phyloP scores from a whole-genome alignment of 1,140 invertebrate genomes.

The Artemia franciscana region DNA sequence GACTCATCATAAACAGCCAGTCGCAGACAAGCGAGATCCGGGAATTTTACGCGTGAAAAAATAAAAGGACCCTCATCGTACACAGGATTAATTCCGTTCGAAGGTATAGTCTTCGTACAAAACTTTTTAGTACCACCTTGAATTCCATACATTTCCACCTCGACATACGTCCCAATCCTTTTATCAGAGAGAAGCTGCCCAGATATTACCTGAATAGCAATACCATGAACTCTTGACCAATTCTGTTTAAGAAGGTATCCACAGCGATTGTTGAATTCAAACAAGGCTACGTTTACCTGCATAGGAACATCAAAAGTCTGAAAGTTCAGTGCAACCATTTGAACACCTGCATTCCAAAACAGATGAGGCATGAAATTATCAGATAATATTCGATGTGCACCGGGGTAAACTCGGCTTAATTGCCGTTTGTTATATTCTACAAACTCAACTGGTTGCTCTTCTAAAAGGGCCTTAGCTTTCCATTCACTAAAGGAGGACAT shows the following conservation, averaged over 20 bases:
- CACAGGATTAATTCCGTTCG: conserved; percentile 87
- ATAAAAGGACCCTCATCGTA: conserved; percentile 93
- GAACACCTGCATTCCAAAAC: conserved; percentile 99
- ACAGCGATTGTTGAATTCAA: conserved; percentile 90
- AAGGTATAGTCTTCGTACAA: conserved; percentile 70
- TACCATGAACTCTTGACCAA: conserved; percentile 97
- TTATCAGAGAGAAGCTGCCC: conserved; percentile 90
- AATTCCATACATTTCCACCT: conserved; percentile 97
- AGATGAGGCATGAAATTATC: conserved; percentile 99
- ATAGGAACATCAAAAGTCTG: conserved; percentile 91
- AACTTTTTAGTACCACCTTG: conserved; percentile 97
- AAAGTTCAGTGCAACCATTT: conserved; percentile 93
- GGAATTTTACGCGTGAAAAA: conserved; percentile 77
- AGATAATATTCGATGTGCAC: conserved; percentile 88
- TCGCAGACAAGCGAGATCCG: conserved; percentile 80
- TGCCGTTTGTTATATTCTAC: conserved; percentile 93
- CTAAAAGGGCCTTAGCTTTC: conserved; percentile 74
- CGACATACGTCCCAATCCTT: conserved; percentile 85
- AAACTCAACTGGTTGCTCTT: conserved; percentile 85
- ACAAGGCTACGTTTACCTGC: conserved; percentile 96
- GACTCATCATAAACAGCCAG: conserved; percentile 92
- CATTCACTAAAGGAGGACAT: conserved; percentile 97
- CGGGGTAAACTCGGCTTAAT: conserved; percentile 59
- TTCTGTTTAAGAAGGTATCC: conserved; percentile 93
- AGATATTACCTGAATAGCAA: conserved; percentile 63